Evolutionary conservation across 2,888 invertebrate genomes (phyloP), one percentile per base, ranked within the genome.

Genomic region (Ennomos fuscantarius): DNA sequence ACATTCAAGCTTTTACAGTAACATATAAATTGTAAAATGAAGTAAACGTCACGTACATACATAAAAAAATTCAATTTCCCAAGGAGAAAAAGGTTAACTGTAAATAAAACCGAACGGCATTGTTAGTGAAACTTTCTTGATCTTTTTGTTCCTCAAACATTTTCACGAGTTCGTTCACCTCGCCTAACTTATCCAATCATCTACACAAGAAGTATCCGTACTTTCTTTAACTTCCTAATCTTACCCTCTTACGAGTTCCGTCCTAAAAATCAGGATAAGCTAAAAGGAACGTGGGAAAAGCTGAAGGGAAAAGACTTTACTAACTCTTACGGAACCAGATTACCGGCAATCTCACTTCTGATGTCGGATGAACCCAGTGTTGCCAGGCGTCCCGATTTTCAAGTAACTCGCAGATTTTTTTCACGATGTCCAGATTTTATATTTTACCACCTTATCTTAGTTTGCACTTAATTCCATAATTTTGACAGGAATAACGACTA

Each of bases 121-220:
- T 5, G 5, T 6, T 40, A 15, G 15, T 13, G 2, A 40, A 40
- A 40, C 8, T 8, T 15, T 40, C 40, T 13, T 40, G 5, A 40
- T 41, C 10, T 31, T n/a, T 24, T 9, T 31, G 2, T 24, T 2
- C 24, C 24, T 24, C 24, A 24, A 24, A 41, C 41, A 13, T 40
- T 8, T 13, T 31, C 46, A 45, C 31, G 49, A 24, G 51, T 39
- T 56, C 56, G 33, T 37, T 56, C 42, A 56, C 56, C 56, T 34
- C 42, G 24, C 24, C 15, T 0, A 56, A 56, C 33, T 56, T 51
- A 34, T 32, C 42, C 50, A 50, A 56, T 55, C 45, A 55, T 51
- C 37, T 47, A 51, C 36, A 33, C 32, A 47, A 44, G 33, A 46
- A 34, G 24, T 50, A 56, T 48, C 50, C 31, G 9, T 32, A 48